These are phyloP conservation scores for Drosophila tripunctata DNA, from an alignment of 2,888 invertebrate genomes.

Conservation along the genomic window DNA sequence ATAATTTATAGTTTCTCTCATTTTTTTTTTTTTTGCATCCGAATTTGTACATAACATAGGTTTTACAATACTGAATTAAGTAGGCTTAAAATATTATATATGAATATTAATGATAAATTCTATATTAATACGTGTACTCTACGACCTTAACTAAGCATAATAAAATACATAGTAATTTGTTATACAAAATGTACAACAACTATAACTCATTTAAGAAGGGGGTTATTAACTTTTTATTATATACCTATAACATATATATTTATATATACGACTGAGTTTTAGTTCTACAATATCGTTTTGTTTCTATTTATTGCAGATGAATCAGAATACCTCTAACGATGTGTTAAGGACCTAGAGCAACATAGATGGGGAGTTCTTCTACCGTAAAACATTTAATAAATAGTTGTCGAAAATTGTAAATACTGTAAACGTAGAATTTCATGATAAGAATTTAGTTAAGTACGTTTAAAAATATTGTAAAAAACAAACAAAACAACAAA, in stretches of 20 bases:
- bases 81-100: constrained; percentile 50
- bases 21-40: constrained; percentile 51
- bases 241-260: neutral
- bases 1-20: constrained; percentile 49
- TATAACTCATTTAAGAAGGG: neutral
- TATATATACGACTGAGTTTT: neutral
- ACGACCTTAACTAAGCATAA: constrained; percentile 22
- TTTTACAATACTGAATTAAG: constrained; percentile 58
- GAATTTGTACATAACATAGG: constrained; percentile 60
- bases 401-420: constrained; percentile 68
- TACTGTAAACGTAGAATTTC: constrained; percentile 53
- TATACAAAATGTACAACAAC: constrained; percentile 6
- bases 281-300: neutral
- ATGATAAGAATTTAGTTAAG: constrained; percentile 58
- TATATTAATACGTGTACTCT: constrained; percentile 19
- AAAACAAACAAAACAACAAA: too few relatives aligned
- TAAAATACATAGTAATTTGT: constrained; percentile 27
- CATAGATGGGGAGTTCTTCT: constrained; percentile 71
- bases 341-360: constrained; percentile 54
- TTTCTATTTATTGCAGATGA: constrained; percentile 75
- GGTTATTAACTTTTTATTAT: neutral
- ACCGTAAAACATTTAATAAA: constrained; percentile 53
- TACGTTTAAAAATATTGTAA: constrained; percentile 56
- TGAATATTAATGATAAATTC: constrained; percentile 41
- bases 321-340: constrained; percentile 82